phyloP scores from a whole-genome alignment of 2,888 invertebrate species.

The Athripsodes cinereus region DNA sequence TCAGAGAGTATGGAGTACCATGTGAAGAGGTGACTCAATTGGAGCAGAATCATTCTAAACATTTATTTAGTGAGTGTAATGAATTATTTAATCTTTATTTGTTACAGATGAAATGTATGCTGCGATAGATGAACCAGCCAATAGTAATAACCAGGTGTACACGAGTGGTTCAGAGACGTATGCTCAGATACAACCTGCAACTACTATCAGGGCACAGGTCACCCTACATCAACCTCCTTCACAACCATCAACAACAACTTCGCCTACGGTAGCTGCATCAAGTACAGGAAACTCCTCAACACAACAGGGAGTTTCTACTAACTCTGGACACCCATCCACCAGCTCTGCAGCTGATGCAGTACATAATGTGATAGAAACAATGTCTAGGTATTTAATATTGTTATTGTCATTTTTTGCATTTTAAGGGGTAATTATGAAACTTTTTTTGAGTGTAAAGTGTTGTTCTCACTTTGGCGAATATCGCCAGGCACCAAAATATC shows the following conservation, averaged over 20 bases:
- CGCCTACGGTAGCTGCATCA: background rate
- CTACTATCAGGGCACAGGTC: constrained; percentile 33
- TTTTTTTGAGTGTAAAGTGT: too few relatives aligned
- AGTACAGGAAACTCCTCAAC: too few relatives aligned
- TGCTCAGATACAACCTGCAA: constrained; percentile 66
- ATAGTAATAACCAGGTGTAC: constrained; percentile 50
- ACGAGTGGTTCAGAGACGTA: constrained; percentile 81
- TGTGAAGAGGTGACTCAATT: too few relatives aligned
- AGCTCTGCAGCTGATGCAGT: background rate
- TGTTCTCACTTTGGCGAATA: too few relatives aligned
- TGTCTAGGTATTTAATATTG: background rate
- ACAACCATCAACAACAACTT: background rate
- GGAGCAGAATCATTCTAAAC: too few relatives aligned
- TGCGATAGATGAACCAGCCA: constrained; percentile 73
- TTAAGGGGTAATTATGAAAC: too few relatives aligned
- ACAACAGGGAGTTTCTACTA: background rate
- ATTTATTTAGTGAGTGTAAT: too few relatives aligned
- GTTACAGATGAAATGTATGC: constrained; percentile 90
- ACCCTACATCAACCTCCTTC: constrained; percentile 22
- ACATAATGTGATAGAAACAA: background rate
- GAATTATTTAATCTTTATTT: too few relatives aligned
- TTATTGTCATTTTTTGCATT: background rate
- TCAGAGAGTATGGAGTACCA: too few relatives aligned
- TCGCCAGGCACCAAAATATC: too few relatives aligned
- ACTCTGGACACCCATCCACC: background rate